phyloP scores from a whole-genome alignment of 1,140 invertebrate species.

The Diorhabda sublineata region DNA sequence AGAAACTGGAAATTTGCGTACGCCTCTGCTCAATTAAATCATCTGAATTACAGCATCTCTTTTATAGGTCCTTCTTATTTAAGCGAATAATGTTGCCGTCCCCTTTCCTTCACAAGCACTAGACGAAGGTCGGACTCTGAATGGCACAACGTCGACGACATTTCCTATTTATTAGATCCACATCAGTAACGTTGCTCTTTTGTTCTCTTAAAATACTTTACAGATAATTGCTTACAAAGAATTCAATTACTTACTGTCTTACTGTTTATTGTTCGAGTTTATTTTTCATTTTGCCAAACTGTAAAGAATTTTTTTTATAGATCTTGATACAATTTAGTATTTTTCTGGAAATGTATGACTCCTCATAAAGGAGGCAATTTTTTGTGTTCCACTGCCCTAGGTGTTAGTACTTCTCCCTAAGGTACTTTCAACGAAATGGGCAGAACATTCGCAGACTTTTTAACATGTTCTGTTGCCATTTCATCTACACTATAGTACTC shows the following conservation, averaged over 20 bases:
- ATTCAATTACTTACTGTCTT: background rate
- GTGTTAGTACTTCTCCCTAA: too few species aligned
- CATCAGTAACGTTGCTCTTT: background rate
- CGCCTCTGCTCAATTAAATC: background rate
- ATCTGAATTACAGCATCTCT: background rate
- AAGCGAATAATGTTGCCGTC: background rate
- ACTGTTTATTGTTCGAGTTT: background rate
- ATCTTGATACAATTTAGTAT: too few species aligned
- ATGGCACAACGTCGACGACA: background rate
- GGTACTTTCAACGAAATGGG: too few species aligned
- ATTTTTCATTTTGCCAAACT: background rate
- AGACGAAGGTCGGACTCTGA: background rate
- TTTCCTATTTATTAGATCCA: conserved; percentile 2
- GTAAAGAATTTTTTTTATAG: background rate
- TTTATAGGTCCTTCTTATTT: conserved; percentile 1
- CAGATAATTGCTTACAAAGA: background rate
- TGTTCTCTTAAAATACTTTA: conserved; percentile 3
- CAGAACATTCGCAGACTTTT: too few species aligned
- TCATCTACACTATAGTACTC: too few species aligned
- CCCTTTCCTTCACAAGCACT: background rate
- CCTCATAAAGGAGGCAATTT: too few species aligned
- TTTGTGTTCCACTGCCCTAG: too few species aligned
- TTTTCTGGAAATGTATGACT: too few species aligned
- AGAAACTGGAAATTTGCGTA: background rate
- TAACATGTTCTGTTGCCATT: too few species aligned